These are phyloP conservation scores for Ridgeia piscesae DNA, from an alignment of 1,140 invertebrate genomes.

Conservation along the genomic window DNA sequence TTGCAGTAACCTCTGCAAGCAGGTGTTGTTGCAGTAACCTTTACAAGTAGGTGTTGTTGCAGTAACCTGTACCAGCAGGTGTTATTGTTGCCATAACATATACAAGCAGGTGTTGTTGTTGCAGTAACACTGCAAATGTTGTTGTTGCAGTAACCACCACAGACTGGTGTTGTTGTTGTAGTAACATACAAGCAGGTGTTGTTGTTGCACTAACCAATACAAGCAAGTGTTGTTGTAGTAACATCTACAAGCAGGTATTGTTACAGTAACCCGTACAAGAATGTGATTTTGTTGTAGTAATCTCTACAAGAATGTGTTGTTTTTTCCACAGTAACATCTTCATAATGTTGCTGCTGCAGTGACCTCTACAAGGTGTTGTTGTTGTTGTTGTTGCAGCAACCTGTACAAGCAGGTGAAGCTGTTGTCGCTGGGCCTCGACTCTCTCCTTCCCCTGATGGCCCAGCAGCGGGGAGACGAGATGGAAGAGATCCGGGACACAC, in stretches of 20 bases:
- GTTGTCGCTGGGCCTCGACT: conserved; percentile 62
- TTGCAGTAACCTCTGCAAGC: no score
- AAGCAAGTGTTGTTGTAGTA: background rate
- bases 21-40: no score
- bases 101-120: conserved; percentile 74
- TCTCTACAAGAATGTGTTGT: no score
- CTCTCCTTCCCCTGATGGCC: conserved; percentile 25
- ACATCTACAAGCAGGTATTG: background rate
- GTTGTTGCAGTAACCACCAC: background rate
- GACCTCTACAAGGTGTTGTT: background rate
- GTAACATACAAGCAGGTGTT: conserved; percentile 75
- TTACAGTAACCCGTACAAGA: background rate
- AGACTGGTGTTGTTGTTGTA: conserved; percentile 48
- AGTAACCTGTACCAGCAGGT: background rate
- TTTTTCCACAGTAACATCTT: no score
- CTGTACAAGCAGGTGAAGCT: conserved; percentile 74
- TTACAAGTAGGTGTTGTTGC: background rate
- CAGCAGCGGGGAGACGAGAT: conserved; percentile 14
- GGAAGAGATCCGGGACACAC: conserved; percentile 9
- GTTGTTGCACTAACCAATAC: conserved; percentile 55
- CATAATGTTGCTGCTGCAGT: no score
- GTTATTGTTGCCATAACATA: conserved; percentile 63
- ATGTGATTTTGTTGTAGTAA: background rate
- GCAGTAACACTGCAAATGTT: no score
- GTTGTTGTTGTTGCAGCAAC: conserved; percentile 61